These are phyloP conservation scores for Lepus townsendii DNA, from an alignment of 2,797 vertebrate species.

Conservation along the genomic window DNA sequence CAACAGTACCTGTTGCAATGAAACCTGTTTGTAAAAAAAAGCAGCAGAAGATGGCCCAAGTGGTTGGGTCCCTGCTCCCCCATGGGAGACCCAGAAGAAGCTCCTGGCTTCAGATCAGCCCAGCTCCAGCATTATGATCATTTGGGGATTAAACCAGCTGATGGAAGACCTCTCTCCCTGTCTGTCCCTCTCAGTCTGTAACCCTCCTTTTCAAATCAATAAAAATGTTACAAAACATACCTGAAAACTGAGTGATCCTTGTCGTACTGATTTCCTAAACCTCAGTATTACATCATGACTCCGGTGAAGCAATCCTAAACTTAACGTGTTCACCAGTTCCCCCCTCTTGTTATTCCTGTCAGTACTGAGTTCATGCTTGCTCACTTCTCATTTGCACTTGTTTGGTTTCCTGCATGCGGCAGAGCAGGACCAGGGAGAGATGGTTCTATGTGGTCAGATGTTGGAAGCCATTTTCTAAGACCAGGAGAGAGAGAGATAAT, in stretches of 20 bases:
- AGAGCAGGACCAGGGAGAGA: neutral
- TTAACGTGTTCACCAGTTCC: no score
- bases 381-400: neutral
- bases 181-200: no score
- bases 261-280: neutral
- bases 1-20: neutral
- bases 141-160: no score
- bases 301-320: neutral
- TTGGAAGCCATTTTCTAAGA: neutral
- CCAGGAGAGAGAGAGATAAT: neutral
- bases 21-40: neutral
- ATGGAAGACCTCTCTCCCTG: no score
- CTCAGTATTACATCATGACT: accelerated
- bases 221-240: no score
- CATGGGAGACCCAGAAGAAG: no score
- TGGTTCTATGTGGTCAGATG: neutral
- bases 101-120: no score
- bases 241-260: neutral
- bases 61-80: no score
- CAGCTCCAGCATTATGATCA: no score
- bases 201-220: no score
- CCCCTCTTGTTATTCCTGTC: neutral
- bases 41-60: no score
- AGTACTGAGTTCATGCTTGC: neutral
- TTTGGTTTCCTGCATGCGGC: neutral